These are phyloP conservation scores for Cardiocondyla obscurior DNA, from an alignment of 1,140 invertebrate species.

Conservation along the genomic window DNA sequence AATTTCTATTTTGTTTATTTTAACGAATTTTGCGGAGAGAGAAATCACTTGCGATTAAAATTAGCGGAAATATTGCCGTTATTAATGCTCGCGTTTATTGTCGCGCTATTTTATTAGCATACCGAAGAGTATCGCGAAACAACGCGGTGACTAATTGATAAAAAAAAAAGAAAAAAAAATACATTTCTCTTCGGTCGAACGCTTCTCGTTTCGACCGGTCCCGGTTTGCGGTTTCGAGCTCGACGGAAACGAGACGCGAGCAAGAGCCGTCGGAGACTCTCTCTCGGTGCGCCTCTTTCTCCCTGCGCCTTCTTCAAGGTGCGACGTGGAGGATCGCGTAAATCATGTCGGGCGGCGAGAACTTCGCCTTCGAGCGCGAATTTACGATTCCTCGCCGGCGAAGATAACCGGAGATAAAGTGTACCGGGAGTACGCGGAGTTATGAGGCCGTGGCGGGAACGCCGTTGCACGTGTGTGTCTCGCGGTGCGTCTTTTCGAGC, in stretches of 20 bases:
- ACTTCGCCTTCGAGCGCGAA: slow-evolving; percentile 58
- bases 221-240: not conserved
- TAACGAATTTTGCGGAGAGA: too few relatives aligned
- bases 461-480: not conserved
- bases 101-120: too few relatives aligned
- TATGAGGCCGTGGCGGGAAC: not conserved
- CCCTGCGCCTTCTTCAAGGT: slow-evolving; percentile 63
- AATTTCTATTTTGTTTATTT: too few relatives aligned
- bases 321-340: slow-evolving; percentile 62
- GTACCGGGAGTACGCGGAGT: not conserved
- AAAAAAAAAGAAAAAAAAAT: too few relatives aligned
- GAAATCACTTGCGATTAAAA: too few relatives aligned
- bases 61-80: too few relatives aligned
- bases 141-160: too few relatives aligned
- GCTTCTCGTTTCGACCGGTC: not conserved
- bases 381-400: slow-evolving; percentile 66
- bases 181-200: not conserved
- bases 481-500: not conserved
- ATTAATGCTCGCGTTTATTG: too few relatives aligned
- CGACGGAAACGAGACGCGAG: not conserved
- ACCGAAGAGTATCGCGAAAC: too few relatives aligned
- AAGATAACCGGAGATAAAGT: slow-evolving; percentile 70
- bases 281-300: too few relatives aligned
- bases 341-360: slow-evolving; percentile 63
- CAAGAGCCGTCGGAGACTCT: too few relatives aligned